These are phyloP conservation scores for Cephus spinipes DNA, from an alignment of 2,888 invertebrate genomes.

Conservation along the genomic window DNA sequence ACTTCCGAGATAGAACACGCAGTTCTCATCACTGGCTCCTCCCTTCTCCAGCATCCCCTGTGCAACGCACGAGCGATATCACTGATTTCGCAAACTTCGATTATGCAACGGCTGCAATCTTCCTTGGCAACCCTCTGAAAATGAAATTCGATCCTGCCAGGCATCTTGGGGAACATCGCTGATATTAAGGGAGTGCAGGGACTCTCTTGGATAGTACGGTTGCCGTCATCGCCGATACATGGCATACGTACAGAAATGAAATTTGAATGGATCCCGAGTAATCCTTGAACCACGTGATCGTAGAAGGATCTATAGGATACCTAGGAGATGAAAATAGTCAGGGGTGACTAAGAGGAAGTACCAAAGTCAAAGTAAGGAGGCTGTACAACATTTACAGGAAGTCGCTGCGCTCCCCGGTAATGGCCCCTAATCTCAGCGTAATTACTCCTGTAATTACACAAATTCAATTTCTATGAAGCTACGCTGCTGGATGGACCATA, in stretches of 20 bases:
- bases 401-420: slow-evolving; percentile 40
- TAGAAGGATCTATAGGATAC: not conserved
- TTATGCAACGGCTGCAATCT: slow-evolving; percentile 25
- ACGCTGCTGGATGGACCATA: slow-evolving; percentile 51
- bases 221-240: no score
- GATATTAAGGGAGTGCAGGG: not conserved
- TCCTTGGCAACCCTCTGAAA: not conserved
- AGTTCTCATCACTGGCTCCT: slow-evolving; percentile 27
- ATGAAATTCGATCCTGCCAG: not conserved
- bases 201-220: no score
- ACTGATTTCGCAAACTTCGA: slow-evolving; percentile 46
- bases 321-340: not conserved
- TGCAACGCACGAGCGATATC: slow-evolving; percentile 34
- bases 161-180: not conserved
- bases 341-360: no score
- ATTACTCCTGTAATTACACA: slow-evolving; percentile 62
- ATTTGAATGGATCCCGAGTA: not conserved
- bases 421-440: slow-evolving; percentile 59
- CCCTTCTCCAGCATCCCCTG: slow-evolving; percentile 23
- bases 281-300: not conserved
- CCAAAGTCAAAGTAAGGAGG: not conserved
- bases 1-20: slow-evolving; percentile 58
- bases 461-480: slow-evolving; percentile 63
- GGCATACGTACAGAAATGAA: not conserved
- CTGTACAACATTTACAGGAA: slow-evolving; percentile 2